Percentiles rank a stretch among this genome's conserved stretches.
Evolutionary conservation across 2,797 vertebrate genomes (phyloP).

Genomic region (Cephalopachus bancanus): DNA sequence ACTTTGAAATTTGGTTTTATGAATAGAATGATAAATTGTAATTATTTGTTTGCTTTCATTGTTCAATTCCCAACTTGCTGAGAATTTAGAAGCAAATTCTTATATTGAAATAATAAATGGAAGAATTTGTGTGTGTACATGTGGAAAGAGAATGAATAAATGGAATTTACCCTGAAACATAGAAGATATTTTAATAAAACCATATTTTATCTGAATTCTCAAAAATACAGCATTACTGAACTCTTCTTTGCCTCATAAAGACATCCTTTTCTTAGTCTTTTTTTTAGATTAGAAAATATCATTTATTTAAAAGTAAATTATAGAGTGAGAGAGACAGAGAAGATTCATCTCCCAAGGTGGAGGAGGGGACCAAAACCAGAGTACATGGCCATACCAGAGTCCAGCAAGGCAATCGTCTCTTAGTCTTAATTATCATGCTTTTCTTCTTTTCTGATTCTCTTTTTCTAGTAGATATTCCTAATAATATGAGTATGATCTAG

Average conservation of each 20-base stretch:
- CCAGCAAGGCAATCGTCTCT: neutral
- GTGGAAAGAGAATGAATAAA: neutral
- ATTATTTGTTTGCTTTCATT: neutral
- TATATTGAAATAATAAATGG: constrained; percentile 12
- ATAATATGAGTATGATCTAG: neutral
- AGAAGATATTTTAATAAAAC: neutral
- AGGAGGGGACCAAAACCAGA: no score
- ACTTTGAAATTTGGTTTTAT: neutral
- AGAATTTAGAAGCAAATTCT: neutral
- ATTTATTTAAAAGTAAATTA: no score
- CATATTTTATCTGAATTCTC: neutral
- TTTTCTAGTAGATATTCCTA: neutral
- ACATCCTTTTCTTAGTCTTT: neutral
- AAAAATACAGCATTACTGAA: neutral
- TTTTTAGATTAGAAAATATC: no score
- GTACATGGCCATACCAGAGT: no score
- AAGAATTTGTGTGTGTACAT: neutral
- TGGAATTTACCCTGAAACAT: neutral
- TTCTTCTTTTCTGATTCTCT: neutral
- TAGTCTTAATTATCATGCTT: neutral
- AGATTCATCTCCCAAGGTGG: no score
- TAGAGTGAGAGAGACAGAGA: no score
- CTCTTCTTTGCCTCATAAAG: neutral
- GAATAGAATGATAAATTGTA: neutral
- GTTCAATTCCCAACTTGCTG: fast-evolving